Evolutionary conservation across 2,888 invertebrate species (phyloP).

Genomic region (Trichopoda pennipes): DNA sequence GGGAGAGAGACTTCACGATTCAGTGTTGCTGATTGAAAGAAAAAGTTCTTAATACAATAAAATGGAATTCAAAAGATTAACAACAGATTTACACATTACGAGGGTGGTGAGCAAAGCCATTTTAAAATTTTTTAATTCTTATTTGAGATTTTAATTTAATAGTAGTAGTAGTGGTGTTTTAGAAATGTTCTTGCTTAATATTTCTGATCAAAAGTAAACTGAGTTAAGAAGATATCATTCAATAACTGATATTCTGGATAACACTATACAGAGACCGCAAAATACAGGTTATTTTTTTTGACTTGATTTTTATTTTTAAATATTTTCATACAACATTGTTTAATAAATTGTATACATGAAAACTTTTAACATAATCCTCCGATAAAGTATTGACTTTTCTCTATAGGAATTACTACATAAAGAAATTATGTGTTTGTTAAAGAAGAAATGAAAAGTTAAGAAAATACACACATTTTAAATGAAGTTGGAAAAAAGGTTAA

Average conservation of each 20-base stretch:
- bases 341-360: too few species aligned
- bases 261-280: background rate
- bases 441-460: background rate
- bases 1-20: background rate
- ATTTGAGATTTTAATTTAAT: too few species aligned
- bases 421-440: background rate
- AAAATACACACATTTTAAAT: background rate
- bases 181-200: too few species aligned
- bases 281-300: background rate
- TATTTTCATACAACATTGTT: too few species aligned
- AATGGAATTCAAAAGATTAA: constrained; percentile 55
- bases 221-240: too few species aligned
- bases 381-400: too few species aligned
- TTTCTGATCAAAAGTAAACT: too few species aligned
- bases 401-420: background rate
- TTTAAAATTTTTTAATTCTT: background rate
- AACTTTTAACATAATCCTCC: too few species aligned
- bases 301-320: too few species aligned
- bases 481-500: constrained; percentile 32
- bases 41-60: constrained; percentile 40
- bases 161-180: too few species aligned
- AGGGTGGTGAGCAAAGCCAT: background rate
- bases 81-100: constrained; percentile 49
- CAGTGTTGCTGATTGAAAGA: constrained; percentile 18
- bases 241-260: background rate